Conservation (phyloP, 1,140 invertebrate genomes). For the Eciton burchellii region DNA sequence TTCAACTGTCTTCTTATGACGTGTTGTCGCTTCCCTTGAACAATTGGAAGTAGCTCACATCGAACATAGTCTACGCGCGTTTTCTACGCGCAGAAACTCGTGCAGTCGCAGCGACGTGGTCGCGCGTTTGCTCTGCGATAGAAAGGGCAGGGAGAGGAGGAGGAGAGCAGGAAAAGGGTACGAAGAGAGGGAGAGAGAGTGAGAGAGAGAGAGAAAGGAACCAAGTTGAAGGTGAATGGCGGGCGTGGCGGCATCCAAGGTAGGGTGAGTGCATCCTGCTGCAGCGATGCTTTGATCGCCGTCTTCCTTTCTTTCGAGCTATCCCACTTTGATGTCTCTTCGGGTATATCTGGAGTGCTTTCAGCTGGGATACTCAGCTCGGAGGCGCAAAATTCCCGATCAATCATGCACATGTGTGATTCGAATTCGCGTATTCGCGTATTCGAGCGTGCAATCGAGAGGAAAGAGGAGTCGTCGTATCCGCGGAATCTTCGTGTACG, state of each 20-base stretch:
- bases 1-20: background rate
- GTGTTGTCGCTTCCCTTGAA: background rate
- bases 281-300: constrained; percentile 75
- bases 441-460: background rate
- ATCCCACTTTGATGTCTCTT: constrained; percentile 56
- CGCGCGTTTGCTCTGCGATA: constrained; percentile 56
- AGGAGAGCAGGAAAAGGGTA: constrained; percentile 47
- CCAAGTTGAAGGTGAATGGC: constrained; percentile 83
- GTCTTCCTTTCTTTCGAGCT: constrained; percentile 72
- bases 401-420: background rate
- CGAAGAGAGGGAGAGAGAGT: background rate
- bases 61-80: background rate
- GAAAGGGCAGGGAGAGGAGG: constrained; percentile 32
- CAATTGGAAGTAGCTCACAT: background rate
- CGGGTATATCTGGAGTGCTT: constrained; percentile 44
- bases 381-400: background rate
- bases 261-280: constrained; percentile 80
- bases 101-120: constrained; percentile 48
- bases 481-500: too few species aligned
- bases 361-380: constrained; percentile 43
- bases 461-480: too few species aligned
- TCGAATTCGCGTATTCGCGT: background rate
- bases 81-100: constrained; percentile 6
- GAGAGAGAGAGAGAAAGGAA: constrained; percentile 60
- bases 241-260: constrained; percentile 77